Evolutionary conservation across 1,140 invertebrate species (phyloP), one percentile per base, ranked within the genome.

Genomic region (Orius insidiosus): DNA sequence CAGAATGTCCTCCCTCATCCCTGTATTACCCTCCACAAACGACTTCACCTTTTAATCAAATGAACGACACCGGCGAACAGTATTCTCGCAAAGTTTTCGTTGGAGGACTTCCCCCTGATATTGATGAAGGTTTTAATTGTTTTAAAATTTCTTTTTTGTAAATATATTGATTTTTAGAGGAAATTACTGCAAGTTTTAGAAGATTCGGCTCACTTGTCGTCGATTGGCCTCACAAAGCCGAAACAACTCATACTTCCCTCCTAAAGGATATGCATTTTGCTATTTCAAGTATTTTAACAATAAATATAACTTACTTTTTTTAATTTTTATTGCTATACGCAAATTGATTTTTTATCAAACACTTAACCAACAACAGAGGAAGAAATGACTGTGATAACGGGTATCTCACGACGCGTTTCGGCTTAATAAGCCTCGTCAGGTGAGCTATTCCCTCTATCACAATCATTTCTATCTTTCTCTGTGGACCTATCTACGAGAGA

Each of bases 211-310:
- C 89, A 5, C 66, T 98, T 51, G 87, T 97, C 43, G 92, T 98
- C 39, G 95, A 98, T 65, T 98, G 94, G 94, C 94, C 94, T 2
- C 93, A 98, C 65, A 98, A 98, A 70, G 92, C 93, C 36, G 94
- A 98, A 65, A 96, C 65, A 98, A 97, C 71, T 95, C 90, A 18
- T 97, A 97, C 63, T 98, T 98, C 68, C 93, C 94, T 56, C 94
- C 93, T 33, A 98, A 98, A 72, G 93, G 93, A 62, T 88, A 89
- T 66, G 85, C 85, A 52, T 89, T 89, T 61, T 89, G 53, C 71
- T 90, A 52, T 89, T 89, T 66, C 85, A 90, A 70, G 82, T 84
- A 60, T 60, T 56, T 24, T n/a, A n/a, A n/a, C n/a, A n/a, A n/a
- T n/a, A n/a, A n/a, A n/a, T n/a, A n/a, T n/a, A n/a, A 8, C 36